phyloP scores from a whole-genome alignment of 2,797 vertebrate species.

The Scarus forsteni region DNA sequence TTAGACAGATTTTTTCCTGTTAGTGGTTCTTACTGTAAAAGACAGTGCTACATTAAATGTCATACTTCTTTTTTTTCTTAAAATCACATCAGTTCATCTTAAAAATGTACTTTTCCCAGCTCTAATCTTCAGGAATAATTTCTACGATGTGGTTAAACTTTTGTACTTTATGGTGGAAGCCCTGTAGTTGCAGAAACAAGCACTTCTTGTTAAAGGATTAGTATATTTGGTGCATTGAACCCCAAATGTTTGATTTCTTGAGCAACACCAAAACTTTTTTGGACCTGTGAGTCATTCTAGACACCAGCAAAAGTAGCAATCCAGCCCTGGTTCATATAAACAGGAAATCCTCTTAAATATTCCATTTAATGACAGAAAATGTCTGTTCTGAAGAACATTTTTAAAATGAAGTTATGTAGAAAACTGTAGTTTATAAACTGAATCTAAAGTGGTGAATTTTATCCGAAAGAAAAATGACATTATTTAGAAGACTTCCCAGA shows the following conservation, averaged over 20 bases:
- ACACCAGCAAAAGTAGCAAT: no score
- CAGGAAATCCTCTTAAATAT: neutral
- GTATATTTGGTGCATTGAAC: no score
- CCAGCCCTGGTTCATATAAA: neutral
- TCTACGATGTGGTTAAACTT: neutral
- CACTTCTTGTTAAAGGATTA: no score
- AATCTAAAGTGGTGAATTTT: constrained; percentile 27
- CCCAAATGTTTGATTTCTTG: no score
- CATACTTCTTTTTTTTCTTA: no score
- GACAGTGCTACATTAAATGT: no score
- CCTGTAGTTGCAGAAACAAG: no score
- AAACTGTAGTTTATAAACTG: constrained; percentile 6
- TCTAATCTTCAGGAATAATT: neutral
- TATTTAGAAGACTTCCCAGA: constrained; percentile 23
- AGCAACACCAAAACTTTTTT: neutral
- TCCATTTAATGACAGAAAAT: constrained; percentile 8
- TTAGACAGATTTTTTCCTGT: no score
- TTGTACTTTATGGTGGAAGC: neutral
- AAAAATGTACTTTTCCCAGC: no score
- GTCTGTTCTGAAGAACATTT: constrained; percentile 2
- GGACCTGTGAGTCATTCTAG: neutral
- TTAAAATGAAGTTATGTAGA: constrained; percentile 15
- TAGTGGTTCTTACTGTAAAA: no score
- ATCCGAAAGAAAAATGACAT: constrained; percentile 18
- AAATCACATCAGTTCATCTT: no score